Conservation (phyloP, 2,888 invertebrate species). For the Tortrix viridana region DNA sequence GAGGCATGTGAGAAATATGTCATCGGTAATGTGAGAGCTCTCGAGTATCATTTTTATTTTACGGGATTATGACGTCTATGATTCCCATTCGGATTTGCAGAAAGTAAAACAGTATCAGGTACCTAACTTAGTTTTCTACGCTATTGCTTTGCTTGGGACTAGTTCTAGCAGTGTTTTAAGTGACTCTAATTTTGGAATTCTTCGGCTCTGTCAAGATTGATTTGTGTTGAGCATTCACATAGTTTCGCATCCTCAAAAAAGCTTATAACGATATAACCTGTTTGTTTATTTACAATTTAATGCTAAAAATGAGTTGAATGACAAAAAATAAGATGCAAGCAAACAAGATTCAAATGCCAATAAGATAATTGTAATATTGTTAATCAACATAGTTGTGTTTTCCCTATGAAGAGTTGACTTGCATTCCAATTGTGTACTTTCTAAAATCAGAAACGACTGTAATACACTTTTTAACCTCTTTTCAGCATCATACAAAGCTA, state of each 20-base stretch:
- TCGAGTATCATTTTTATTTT: slow-evolving; percentile 73
- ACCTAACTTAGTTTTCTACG: slow-evolving; percentile 55
- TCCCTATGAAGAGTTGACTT: neutral
- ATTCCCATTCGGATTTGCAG: slow-evolving; percentile 62
- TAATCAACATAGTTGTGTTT: neutral
- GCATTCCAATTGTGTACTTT: neutral
- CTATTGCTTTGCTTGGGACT: slow-evolving; percentile 39
- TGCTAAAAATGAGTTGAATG: neutral
- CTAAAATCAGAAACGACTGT: neutral
- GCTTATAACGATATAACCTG: slow-evolving; percentile 1
- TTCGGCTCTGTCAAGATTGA: slow-evolving; percentile 73
- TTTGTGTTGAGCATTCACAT: slow-evolving; percentile 61
- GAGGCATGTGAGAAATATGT: slow-evolving; percentile 74
- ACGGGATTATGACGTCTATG: slow-evolving; percentile 73
- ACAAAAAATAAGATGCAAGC: neutral
- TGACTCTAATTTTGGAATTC: slow-evolving; percentile 82
- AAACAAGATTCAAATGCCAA: slow-evolving; percentile 12
- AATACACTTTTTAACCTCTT: slow-evolving; percentile 9
- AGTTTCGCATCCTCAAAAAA: slow-evolving; percentile 33
- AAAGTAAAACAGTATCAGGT: slow-evolving; percentile 68
- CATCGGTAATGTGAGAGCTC: slow-evolving; percentile 84
- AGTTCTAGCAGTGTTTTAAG: slow-evolving; percentile 54
- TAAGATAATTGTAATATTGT: slow-evolving; percentile 20
- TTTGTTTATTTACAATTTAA: slow-evolving; percentile 31
- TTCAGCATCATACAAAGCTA: slow-evolving; percentile 21